These are phyloP conservation scores for Drosophila kuntzei DNA, from an alignment of 2,888 invertebrate species.

Conservation along the genomic window DNA sequence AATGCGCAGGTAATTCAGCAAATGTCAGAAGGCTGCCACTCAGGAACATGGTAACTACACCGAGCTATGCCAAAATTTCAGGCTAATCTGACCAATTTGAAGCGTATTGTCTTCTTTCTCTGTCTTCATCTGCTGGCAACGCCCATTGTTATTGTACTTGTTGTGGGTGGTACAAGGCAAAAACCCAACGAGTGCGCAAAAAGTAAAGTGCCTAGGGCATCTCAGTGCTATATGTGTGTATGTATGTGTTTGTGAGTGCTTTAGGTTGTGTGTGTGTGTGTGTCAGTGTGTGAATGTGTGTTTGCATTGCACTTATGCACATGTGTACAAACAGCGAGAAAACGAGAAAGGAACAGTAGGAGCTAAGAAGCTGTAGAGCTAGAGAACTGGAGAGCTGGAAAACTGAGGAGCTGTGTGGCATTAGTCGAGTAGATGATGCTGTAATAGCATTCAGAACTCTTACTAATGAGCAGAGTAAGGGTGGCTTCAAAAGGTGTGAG, in stretches of 20 bases:
- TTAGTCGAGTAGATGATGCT: conserved; percentile 78
- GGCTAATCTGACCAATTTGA: conserved; percentile 79
- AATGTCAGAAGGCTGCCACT: conserved; percentile 66
- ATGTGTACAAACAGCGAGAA: conserved; percentile 64
- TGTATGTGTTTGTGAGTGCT: conserved; percentile 16
- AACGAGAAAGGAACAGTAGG: background rate
- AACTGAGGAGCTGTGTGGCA: conserved; percentile 19
- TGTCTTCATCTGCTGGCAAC: conserved; percentile 25
- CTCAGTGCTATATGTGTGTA: conserved; percentile 24
- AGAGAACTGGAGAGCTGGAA: background rate
- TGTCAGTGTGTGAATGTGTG: conserved; percentile 45
- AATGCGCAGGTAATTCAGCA: conserved; percentile 69
- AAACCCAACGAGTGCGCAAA: conserved; percentile 63
- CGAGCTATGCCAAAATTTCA: conserved; percentile 56
- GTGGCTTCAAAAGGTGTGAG: conserved; percentile 14
- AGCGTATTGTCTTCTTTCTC: conserved; percentile 73
- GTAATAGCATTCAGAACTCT: conserved; percentile 82
- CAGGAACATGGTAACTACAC: conserved; percentile 19
- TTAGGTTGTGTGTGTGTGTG: conserved; percentile 46
- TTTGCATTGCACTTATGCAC: conserved; percentile 75
- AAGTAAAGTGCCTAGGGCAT: conserved; percentile 68
- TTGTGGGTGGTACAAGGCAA: conserved; percentile 44
- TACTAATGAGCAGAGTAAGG: conserved; percentile 81
- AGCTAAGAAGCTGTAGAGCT: conserved; percentile 6
- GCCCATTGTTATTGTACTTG: conserved; percentile 35